phyloP scores from a whole-genome alignment of 2,113 vertebrate species.

The Geococcyx californianus region DNA sequence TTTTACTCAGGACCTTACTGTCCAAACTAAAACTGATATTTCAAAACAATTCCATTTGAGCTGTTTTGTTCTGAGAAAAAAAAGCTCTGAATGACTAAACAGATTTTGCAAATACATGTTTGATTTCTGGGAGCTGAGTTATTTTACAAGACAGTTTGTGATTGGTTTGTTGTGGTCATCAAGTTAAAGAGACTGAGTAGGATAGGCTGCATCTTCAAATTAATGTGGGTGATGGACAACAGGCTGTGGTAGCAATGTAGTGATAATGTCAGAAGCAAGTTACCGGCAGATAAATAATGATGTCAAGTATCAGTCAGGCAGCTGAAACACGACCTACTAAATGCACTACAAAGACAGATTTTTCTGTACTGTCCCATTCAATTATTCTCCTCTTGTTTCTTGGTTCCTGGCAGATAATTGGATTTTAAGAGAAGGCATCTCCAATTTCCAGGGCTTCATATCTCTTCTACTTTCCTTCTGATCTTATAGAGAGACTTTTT shows the following conservation, averaged over 20 bases:
- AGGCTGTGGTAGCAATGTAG: neutral
- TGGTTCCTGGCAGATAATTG: conserved; percentile 27
- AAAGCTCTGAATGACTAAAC: neutral
- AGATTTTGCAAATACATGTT: neutral
- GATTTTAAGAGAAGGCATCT: conserved; percentile 25
- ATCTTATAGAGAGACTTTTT: neutral
- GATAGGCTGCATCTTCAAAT: neutral
- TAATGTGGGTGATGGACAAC: neutral
- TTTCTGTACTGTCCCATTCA: conserved; percentile 25
- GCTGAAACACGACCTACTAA: neutral
- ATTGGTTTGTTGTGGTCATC: neutral
- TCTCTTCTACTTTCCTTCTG: conserved; percentile 17
- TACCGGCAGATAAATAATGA: conserved; percentile 2
- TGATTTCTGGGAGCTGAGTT: neutral
- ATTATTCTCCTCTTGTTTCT: conserved; percentile 24
- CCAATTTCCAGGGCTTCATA: conserved; percentile 1
- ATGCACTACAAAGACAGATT: neutral
- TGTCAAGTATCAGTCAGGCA: neutral
- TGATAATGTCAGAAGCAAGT: conserved; percentile 17
- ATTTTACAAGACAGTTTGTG: neutral
- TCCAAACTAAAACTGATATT: neutral
- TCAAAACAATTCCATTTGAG: neutral
- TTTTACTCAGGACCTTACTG: neutral
- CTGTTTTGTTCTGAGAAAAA: neutral
- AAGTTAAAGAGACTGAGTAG: neutral